Base-by-base conservation (phyloP, 2,888 invertebrate genomes). In the Ceramica pisi region DNA sequence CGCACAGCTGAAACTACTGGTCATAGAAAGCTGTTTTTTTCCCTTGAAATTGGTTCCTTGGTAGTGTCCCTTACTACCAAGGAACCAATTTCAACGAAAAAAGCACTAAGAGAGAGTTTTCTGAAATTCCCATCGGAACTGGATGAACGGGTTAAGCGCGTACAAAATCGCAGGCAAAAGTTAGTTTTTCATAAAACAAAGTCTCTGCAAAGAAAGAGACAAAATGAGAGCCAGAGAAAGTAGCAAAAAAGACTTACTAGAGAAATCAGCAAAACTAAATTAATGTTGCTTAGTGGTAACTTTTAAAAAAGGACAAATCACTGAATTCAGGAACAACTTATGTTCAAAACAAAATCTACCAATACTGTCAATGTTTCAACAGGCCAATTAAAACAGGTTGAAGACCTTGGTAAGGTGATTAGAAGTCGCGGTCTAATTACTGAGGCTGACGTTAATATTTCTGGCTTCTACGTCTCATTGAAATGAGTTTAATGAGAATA, bases 391-490 rank as follows among this genome's bases (percentile, higher is more conserved):
- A n/a, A 59, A 7, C 8, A 71, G 67, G 51, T 55, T 16, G 44
- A n/a, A 50, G 19, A 38, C 63, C 75, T 63, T 68, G 59, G 46
- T 21, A 23, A 50, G 26, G 57, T 55, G 76, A 80, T 77, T 50
- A 81, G 53, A 59, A 59, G 77, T 80, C 26, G n/a, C 69, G 81
- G 38, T 76, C 81, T 50, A 80, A 76, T 77, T 68, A 55, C 8
- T 21, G 26, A 57, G 48, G 23, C 46, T 56, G 60, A 19, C 53
- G 12, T 57, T 80, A 80, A 80, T 76, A 76, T 75, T 67, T 62
- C 62, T 75, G 67, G 76, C 76, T 57, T 60, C 65, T 35, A 48
- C n/a, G 23, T 51, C 46, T 61, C 41, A 74, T 77, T 51, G 53
- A 57, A 77, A 69, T 57, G 2, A 41, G n/a, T n/a, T 12, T 44